These are phyloP conservation scores for Delphinapterus leucas DNA, from an alignment of 2,113 vertebrate species.

Conservation along the genomic window DNA sequence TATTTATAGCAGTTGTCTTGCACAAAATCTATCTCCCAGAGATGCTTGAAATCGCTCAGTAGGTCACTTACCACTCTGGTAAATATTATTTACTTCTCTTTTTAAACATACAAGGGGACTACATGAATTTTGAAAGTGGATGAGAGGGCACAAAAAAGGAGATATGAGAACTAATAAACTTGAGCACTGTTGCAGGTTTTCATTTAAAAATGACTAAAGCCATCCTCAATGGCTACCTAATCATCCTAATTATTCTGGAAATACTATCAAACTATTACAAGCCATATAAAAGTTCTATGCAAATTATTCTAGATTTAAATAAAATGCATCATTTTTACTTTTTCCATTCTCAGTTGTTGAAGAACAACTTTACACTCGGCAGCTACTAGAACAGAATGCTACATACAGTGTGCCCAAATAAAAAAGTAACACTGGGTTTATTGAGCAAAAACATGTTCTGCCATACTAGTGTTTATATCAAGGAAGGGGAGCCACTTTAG, in stretches of 20 bases:
- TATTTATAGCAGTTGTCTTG: background rate
- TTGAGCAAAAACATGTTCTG: background rate
- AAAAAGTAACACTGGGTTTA: background rate
- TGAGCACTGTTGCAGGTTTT: background rate
- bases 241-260: background rate
- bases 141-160: background rate
- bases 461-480: background rate
- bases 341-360: background rate
- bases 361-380: background rate
- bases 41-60: background rate
- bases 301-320: constrained; percentile 14
- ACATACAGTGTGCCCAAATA: background rate
- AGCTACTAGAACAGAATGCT: background rate
- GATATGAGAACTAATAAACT: background rate
- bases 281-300: background rate
- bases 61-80: background rate
- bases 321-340: background rate
- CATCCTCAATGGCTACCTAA: background rate
- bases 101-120: background rate
- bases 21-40: background rate
- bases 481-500: background rate
- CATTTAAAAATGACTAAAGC: background rate
- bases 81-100: background rate
- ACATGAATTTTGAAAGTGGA: background rate
- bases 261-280: constrained; percentile 15